Evolutionary conservation across 2,888 invertebrate genomes (phyloP), one percentile per base, ranked within the genome.

Genomic region (Ecliptopera silaceata): DNA sequence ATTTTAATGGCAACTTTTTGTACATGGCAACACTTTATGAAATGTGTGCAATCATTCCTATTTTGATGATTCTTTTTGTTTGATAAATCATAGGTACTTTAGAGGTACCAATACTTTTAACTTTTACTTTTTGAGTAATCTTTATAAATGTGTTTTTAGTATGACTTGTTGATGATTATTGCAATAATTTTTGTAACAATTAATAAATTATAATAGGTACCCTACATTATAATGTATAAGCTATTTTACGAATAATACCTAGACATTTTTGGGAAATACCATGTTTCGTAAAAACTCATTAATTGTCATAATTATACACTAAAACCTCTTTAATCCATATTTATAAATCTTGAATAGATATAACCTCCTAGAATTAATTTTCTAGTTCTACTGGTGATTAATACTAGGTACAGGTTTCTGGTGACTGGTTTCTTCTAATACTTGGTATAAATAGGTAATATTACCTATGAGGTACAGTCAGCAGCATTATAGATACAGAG

Each of bases 281-380:
- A 49, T 6, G 1, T 8, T 8, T n/a, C n/a, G n/a, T n/a, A n/a
- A n/a, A 42, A 18, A 32, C 10, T 20, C 22, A 17, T 44, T 12
- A 44, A 51, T 36, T 29, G 22, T 26, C 43, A 51, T 8, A 51
- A 38, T 38, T 43, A 51, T 12, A 4, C 15, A 39, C 36, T 29
- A 4, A 32, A 18, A 18, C 12, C 22, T 20, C 20, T 20, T 41
- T 0, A 51, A 26, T 15, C 31, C n/a, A 15, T 15, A 36, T 15
- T 47, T 38, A 17, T 47, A 6, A 6, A 5, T 22, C n/a, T n/a
- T n/a, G n/a, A n/a, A 22, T 26, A 26, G 38, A 38, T 26, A 15
- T 36, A 34, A 46, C 46, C 29, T 39, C 31, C 52, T 39, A 6
- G 38, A 38, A 18, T 53, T 53, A 32, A 53, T 45, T 45, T 41